Conservation (phyloP, 2,113 vertebrate species). For the Numenius arquata region DNA sequence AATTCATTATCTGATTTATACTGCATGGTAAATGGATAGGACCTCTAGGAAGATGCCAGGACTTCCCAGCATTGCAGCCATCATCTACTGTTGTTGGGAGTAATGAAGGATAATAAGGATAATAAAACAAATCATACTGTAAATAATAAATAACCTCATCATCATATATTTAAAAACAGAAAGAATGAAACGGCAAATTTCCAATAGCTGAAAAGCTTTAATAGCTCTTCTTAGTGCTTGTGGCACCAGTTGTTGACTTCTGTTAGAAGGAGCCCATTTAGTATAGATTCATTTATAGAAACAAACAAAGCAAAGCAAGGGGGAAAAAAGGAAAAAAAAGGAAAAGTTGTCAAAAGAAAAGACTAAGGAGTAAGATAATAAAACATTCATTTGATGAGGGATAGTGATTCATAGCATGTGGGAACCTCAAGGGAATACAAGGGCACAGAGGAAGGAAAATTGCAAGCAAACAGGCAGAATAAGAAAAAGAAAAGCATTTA, state of each 20-base stretch:
- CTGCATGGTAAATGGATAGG: conserved; percentile 53
- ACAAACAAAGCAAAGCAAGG: background rate
- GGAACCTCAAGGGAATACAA: background rate
- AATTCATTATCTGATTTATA: conserved; percentile 70
- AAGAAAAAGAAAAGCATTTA: background rate
- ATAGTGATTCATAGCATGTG: background rate
- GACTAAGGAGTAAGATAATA: background rate
- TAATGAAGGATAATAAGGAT: background rate
- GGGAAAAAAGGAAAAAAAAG: no score
- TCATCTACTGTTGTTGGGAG: background rate
- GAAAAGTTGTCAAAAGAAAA: background rate
- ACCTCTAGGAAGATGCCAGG: conserved; percentile 54
- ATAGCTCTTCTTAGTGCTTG: background rate
- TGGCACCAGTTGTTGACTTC: background rate
- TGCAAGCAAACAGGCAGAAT: background rate
- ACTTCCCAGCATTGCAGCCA: conserved; percentile 50
- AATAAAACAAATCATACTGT: conserved; percentile 14
- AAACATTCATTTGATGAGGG: background rate
- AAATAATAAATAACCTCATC: conserved; percentile 61
- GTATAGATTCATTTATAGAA: background rate
- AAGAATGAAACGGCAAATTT: background rate
- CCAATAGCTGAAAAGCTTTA: background rate
- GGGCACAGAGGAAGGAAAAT: background rate
- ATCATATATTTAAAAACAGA: conserved; percentile 21
- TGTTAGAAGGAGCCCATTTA: background rate